Percentiles rank a stretch among this genome's conserved stretches.
Evolutionary conservation across 2,113 vertebrate species (phyloP).

Genomic region (Lipotes vexillifer): DNA sequence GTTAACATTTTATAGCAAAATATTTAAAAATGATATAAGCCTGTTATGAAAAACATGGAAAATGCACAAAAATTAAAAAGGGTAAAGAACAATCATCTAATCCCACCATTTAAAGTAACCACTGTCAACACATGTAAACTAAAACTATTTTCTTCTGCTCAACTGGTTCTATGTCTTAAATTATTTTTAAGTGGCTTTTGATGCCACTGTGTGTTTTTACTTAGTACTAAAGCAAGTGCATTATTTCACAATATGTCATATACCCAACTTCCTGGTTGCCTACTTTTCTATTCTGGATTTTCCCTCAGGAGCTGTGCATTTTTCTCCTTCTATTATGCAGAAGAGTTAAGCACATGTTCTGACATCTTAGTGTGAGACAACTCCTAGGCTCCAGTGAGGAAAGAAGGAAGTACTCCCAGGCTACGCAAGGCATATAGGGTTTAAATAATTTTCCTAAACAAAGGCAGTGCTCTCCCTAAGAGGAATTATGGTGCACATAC

Average conservation of each 20-base stretch:
- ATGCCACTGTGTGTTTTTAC: neutral
- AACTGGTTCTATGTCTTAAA: neutral
- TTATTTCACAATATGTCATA: neutral
- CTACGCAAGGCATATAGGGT: neutral
- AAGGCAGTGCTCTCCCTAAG: neutral
- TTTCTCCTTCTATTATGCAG: neutral
- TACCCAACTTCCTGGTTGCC: neutral
- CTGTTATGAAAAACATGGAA: neutral
- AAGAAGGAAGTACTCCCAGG: neutral
- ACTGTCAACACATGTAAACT: neutral
- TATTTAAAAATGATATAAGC: neutral
- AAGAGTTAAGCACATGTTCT: neutral
- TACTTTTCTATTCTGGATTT: neutral
- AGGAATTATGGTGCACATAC: neutral
- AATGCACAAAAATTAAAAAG: neutral
- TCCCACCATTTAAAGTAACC: neutral
- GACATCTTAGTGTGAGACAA: neutral
- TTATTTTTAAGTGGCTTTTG: neutral
- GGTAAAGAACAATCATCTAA: neutral
- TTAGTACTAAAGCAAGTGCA: neutral
- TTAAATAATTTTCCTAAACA: neutral
- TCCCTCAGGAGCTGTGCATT: neutral
- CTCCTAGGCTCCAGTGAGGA: neutral
- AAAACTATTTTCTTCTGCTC: neutral
- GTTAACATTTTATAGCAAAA: neutral